Percentiles rank a stretch among this genome's conserved stretches.
Evolutionary conservation across 2,797 vertebrate species (phyloP).

Genomic region (Pseudochirops corinnae): DNA sequence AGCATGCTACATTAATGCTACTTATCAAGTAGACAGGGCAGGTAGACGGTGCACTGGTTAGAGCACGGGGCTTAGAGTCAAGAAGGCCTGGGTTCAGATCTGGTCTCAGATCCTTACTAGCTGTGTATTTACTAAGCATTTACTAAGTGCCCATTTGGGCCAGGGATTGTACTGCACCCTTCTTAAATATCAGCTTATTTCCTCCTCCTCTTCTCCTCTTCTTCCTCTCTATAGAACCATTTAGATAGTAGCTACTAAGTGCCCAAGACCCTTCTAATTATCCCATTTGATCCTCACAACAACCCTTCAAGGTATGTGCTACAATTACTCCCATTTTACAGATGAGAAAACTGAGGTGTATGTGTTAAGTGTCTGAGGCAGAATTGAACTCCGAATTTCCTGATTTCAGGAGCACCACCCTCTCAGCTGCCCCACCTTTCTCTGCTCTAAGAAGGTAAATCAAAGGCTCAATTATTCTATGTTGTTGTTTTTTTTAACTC

Average conservation of each 20-base stretch:
- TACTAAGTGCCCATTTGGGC: neutral
- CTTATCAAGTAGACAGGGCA: neutral
- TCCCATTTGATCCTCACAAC: neutral
- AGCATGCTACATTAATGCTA: too few relatives aligned
- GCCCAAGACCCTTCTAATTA: neutral
- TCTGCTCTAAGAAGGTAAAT: neutral
- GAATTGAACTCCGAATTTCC: neutral
- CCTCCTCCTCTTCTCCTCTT: too few relatives aligned
- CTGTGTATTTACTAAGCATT: neutral
- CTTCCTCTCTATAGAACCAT: too few relatives aligned
- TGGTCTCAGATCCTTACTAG: neutral
- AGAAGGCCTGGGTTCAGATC: neutral
- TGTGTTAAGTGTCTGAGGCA: neutral
- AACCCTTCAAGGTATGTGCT: neutral
- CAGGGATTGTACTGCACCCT: neutral
- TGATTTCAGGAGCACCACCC: neutral
- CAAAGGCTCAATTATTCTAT: neutral
- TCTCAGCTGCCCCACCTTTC: neutral
- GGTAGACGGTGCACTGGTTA: neutral
- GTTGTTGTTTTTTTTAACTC: neutral
- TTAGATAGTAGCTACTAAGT: too few relatives aligned
- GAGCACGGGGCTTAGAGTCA: neutral
- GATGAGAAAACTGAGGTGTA: neutral
- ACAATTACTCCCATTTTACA: neutral
- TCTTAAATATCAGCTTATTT: neutral